Conservation (phyloP, 2,888 invertebrate species). For the Ischnus inquisitorius region DNA sequence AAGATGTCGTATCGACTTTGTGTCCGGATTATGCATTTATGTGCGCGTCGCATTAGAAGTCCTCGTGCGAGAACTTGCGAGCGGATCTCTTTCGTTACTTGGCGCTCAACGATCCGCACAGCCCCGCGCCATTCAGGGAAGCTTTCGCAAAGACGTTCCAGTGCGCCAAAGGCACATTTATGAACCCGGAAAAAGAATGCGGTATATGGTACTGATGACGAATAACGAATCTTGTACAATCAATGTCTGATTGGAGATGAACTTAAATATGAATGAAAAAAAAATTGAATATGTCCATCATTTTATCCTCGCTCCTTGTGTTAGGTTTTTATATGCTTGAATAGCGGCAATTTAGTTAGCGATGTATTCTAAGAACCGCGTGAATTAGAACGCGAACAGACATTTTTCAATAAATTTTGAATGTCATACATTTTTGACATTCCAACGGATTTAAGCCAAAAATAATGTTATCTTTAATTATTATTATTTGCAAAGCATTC, state of each 20-base stretch:
- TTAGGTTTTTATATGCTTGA: no score
- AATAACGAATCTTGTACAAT: not conserved
- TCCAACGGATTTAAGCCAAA: no score
- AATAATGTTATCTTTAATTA: no score
- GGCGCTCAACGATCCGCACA: constrained; percentile 89
- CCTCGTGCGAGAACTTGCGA: constrained; percentile 89
- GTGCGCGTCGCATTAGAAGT: constrained; percentile 85
- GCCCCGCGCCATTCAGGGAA: constrained; percentile 88
- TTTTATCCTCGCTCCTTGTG: no score
- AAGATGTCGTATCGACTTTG: constrained; percentile 19
- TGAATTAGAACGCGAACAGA: no score
- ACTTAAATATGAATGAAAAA: not conserved
- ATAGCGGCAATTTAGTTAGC: no score
- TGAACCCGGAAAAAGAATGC: constrained; percentile 89
- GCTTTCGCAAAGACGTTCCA: constrained; percentile 88
- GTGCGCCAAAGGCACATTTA: constrained; percentile 87
- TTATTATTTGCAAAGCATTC: no score
- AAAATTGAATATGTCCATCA: no score
- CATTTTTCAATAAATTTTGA: no score
- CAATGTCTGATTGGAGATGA: not conserved
- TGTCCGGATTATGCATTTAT: constrained; percentile 50
- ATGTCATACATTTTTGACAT: no score
- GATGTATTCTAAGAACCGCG: no score
- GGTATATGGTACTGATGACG: constrained; percentile 86
- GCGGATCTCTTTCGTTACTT: constrained; percentile 81